These are phyloP conservation scores for Anarrhichthys ocellatus DNA, from an alignment of 2,113 vertebrate genomes.

Conservation along the genomic window DNA sequence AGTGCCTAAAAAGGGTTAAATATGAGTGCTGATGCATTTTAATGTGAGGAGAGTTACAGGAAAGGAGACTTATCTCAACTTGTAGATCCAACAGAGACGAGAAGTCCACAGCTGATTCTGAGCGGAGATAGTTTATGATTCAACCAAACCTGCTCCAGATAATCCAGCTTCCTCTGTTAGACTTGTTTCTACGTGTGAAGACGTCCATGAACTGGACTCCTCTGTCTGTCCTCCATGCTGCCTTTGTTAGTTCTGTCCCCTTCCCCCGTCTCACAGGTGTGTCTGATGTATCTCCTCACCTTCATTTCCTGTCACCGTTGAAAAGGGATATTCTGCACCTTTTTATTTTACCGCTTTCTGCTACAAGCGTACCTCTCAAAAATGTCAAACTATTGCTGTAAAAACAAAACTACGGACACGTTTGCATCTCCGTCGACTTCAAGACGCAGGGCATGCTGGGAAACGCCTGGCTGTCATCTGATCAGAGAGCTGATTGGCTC, in stretches of 20 bases:
- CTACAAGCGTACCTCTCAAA: neutral
- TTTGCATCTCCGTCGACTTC: too few relatives aligned
- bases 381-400: neutral
- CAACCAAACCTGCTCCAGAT: neutral
- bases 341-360: neutral
- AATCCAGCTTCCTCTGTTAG: neutral
- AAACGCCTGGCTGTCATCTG: too few relatives aligned
- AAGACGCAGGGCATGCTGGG: too few relatives aligned
- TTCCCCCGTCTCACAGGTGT: neutral
- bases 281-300: neutral
- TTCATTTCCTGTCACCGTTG: neutral
- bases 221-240: neutral
- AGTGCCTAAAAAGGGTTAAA: too few relatives aligned
- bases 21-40: neutral
- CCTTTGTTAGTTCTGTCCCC: neutral
- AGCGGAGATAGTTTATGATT: neutral
- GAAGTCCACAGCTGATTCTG: too few relatives aligned
- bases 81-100: too few relatives aligned
- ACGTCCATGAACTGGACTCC: neutral
- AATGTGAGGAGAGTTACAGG: neutral
- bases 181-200: neutral
- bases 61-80: too few relatives aligned
- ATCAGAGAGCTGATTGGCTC: too few relatives aligned
- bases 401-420: neutral
- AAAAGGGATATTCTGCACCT: neutral